Base-by-base conservation (phyloP, 2,113 vertebrate genomes). In the Sitta europaea region DNA sequence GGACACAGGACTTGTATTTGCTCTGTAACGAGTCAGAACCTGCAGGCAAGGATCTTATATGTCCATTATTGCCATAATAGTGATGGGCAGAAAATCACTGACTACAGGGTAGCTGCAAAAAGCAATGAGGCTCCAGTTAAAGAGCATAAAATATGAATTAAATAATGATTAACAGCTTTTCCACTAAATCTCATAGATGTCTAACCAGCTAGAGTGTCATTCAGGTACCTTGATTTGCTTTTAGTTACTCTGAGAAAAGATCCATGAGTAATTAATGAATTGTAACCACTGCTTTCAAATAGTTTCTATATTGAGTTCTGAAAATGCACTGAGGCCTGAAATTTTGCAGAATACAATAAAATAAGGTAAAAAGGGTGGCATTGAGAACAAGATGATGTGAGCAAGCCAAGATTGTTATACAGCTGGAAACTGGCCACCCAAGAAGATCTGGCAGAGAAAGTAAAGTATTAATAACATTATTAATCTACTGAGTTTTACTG, bases 401-500 rank as follows among this genome's bases (percentile, higher is more conserved):
- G 79, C 50, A 76, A 81, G 51, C 58, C 14, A 38, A 80, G 66
- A 62, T 50, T 72, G 70, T 79, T 82, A 25, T 1, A 10, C 66
- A 73, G 66, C 81, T 90, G 35, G 87, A 95, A 85, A 83, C 58
- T 29, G 92, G 85, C 94, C 93, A 95, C 92, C 87, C 93, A 95
- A 66, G 93, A 79, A 96, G 95, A 76, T 95, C 82, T 96, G 87
- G 62, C 92, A 82, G 55, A 67, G 85, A 93, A 70, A 93, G 45
- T 42, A 8, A 76, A 54, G 59, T 90, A 92, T 93, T 90, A 94
- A 89, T 93, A 79, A 90, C 58, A 14, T 70, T 91, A 61, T 87
- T 94, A 95, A 95, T 94, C 82, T 92, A 33, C 73, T 63, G 81
- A 90, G 77, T 88, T 96, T 93, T 87, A 94, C 94, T 91, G 92